Evolutionary conservation across 2,113 vertebrate species (phyloP).

Genomic region (Todiramphus chloris): DNA sequence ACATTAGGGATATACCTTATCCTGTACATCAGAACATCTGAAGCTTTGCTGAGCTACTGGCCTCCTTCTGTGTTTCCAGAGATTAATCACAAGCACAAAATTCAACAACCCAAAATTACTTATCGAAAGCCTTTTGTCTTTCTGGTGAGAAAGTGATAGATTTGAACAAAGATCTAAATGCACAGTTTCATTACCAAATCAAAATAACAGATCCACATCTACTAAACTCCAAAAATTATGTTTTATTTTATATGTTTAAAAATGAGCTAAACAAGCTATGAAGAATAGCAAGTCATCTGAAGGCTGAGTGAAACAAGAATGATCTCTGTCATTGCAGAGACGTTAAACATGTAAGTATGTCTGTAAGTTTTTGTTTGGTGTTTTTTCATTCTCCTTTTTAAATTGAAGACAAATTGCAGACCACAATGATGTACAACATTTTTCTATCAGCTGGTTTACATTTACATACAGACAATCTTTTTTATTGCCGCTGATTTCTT

Average conservation of each 20-base stretch:
- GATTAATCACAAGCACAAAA: neutral
- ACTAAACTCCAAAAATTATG: neutral
- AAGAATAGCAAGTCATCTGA: neutral
- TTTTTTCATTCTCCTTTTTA: neutral
- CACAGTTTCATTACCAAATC: neutral
- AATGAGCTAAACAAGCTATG: neutral
- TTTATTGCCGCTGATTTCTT: neutral
- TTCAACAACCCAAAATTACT: neutral
- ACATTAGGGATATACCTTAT: neutral
- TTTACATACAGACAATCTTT: neutral
- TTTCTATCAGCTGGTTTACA: neutral
- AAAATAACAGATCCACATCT: neutral
- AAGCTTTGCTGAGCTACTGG: neutral
- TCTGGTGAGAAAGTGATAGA: neutral
- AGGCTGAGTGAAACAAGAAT: neutral
- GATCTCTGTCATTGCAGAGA: neutral
- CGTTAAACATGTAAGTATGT: neutral
- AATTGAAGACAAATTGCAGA: neutral
- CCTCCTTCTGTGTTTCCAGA: neutral
- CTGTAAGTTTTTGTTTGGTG: neutral
- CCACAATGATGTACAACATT: neutral
- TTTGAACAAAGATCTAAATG: neutral
- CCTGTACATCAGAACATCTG: too few species aligned
- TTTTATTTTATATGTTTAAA: neutral
- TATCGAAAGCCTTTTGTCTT: neutral